Evolutionary conservation across 1,140 invertebrate species (phyloP).

Genomic region (Panagrolaimus sp.): DNA sequence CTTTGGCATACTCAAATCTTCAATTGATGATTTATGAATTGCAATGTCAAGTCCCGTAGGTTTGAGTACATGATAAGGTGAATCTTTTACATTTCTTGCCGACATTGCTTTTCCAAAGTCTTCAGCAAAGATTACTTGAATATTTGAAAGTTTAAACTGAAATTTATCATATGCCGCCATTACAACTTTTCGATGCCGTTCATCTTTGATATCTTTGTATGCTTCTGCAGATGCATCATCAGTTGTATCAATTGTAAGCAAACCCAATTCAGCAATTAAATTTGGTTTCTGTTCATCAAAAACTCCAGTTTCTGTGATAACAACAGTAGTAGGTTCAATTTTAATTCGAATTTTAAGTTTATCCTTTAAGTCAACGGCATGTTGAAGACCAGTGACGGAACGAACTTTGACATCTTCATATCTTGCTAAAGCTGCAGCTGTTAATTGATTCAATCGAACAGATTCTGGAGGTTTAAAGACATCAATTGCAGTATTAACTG

Average conservation of each 20-base stretch:
- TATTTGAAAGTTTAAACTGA: constrained; percentile 71
- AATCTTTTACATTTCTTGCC: constrained; percentile 42
- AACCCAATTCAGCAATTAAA: constrained; percentile 79
- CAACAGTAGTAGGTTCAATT: constrained; percentile 78
- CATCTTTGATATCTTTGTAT: constrained; percentile 40
- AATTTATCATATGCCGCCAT: constrained; percentile 81
- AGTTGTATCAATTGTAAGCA: constrained; percentile 69
- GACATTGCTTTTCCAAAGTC: constrained; percentile 62
- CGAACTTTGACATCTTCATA: constrained; percentile 82
- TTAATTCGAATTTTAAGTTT: constrained; percentile 79
- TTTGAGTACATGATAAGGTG: constrained; percentile 66
- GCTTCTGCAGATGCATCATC: constrained; percentile 61
- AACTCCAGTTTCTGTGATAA: constrained; percentile 78
- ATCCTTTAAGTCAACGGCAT: constrained; percentile 79
- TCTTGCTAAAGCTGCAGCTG: constrained; percentile 70
- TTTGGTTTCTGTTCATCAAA: constrained; percentile 66
- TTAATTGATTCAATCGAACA: constrained; percentile 69
- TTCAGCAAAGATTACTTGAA: constrained; percentile 69
- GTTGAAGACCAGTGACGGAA: constrained; percentile 80
- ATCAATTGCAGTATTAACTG: constrained; percentile 61
- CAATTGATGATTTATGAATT: constrained; percentile 78
- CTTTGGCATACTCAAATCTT: constrained; percentile 82
- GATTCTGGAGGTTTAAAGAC: constrained; percentile 72
- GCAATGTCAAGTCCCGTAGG: constrained; percentile 75
- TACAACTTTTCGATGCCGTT: constrained; percentile 66